phyloP scores from a whole-genome alignment of 2,888 invertebrate species.

The Dynastes grantii region DNA sequence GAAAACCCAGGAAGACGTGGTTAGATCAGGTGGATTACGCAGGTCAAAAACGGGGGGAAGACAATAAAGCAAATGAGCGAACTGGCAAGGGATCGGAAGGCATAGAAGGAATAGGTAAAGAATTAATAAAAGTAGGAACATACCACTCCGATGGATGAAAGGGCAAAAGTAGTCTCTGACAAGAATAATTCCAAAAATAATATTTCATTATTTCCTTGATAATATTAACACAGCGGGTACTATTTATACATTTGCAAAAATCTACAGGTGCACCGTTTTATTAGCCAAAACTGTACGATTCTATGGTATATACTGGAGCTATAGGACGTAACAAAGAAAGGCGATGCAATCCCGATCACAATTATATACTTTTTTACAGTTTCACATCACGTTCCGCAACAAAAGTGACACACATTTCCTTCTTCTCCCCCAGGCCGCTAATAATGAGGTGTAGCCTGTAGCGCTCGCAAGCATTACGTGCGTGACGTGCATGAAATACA shows the following conservation, averaged over 20 bases:
- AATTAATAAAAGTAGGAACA: too few relatives aligned
- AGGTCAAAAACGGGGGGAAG: too few relatives aligned
- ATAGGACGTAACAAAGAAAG: background rate
- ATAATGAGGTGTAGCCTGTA: slow-evolving; percentile 27
- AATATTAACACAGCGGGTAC: too few relatives aligned
- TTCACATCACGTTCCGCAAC: slow-evolving; percentile 4
- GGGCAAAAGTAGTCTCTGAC: too few relatives aligned
- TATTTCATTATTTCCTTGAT: too few relatives aligned
- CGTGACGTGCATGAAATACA: slow-evolving; percentile 28
- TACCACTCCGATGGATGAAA: too few relatives aligned
- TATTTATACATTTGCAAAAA: background rate
- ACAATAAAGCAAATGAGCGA: too few relatives aligned
- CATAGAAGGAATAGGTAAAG: too few relatives aligned
- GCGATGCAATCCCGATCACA: background rate
- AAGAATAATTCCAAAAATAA: too few relatives aligned
- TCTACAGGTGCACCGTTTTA: background rate
- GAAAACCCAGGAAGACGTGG: too few relatives aligned
- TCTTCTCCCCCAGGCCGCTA: slow-evolving; percentile 4
- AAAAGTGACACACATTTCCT: slow-evolving; percentile 20
- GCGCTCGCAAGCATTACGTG: slow-evolving; percentile 15
- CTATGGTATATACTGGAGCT: background rate
- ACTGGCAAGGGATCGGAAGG: too few relatives aligned
- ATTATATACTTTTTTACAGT: background rate
- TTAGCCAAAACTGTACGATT: background rate
- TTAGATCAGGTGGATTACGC: too few relatives aligned